Base-by-base conservation (phyloP, 1,140 invertebrate genomes). In the Globodera rostochiensis region DNA sequence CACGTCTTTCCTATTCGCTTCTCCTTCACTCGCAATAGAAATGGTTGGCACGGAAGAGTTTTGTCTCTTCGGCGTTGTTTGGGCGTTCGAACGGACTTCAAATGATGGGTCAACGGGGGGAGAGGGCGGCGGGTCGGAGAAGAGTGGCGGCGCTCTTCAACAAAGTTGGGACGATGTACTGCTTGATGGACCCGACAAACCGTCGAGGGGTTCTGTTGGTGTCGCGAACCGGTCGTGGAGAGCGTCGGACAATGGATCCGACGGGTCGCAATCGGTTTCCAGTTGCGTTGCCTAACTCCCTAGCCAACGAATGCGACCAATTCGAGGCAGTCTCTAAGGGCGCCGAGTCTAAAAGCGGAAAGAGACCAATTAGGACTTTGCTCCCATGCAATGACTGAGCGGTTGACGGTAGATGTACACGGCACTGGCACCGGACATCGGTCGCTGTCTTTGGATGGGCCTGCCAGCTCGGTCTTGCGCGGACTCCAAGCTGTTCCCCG, bases 241-340 rank as follows among this genome's bases (percentile, higher is more conserved):
- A 19, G 46, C 77, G 77, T 21, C 77, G 77, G 9, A 78, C 66
- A 5, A 78, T 70, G 66, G 77, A 78, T 7, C 77, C 77, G 50
- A 78, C 77, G 6, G 60, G 77, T 36, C 64, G 66, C 13, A 78
- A 46, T 36, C 47, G 66, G 21, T 70, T 78, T 3, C 77, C 25
- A 6, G 77, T 78, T 6, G 70, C 64, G 47, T 46, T 78, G 46
- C 70, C 77, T 64, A 78, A 69, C n/a, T 78, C 77, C 21, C 70
- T 25, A 4, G 77, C 49, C 50, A 78, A 66, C 6, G 76, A 77
- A n/a, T 19, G 57, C 4, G 76, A 69, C 77, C 77, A 78, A 69
- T 78, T 70, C 13, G 66, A 46, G 25, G 71, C 77, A 6, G 77
- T 53, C 21, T 66, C 66, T 13, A 25, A 25, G 45, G 77, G 47